A percentile compares a stretch with the other conserved stretches of the same genome.
phyloP scores from a whole-genome alignment of 2,888 invertebrate genomes.

The Plutella xylostella region DNA sequence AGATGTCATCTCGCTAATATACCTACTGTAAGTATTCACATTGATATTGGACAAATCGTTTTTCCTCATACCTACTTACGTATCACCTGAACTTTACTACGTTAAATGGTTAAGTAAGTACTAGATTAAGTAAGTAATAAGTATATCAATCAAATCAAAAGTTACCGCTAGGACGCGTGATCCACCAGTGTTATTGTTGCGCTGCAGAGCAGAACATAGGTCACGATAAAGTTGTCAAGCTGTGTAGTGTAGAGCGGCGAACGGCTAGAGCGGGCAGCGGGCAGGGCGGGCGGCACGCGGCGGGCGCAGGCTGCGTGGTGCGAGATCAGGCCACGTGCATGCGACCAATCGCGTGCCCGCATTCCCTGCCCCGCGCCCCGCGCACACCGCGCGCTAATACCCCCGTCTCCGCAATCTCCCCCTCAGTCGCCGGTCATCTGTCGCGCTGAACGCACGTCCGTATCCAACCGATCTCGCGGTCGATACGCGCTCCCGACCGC shows the following conservation, averaged over 20 bases:
- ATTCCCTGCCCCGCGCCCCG: slow-evolving; percentile 24
- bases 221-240: no score
- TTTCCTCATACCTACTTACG: no score
- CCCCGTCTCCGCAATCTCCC: slow-evolving; percentile 19
- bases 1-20: no score
- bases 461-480: background rate
- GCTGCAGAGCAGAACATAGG: no score
- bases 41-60: no score
- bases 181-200: no score
- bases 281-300: background rate
- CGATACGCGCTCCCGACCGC: background rate
- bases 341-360: slow-evolving; percentile 81
- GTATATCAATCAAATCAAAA: background rate
- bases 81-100: no score
- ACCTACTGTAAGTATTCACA: no score
- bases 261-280: background rate
- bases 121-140: no score
- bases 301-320: slow-evolving; percentile 17
- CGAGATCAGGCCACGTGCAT: slow-evolving; percentile 64
- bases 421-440: slow-evolving; percentile 14
- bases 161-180: background rate
- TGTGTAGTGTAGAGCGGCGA: background rate
- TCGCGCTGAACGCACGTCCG: background rate
- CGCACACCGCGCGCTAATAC: slow-evolving; percentile 21
- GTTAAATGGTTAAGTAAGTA: no score